Base-by-base conservation (phyloP, 2,888 invertebrate genomes). In the Caenorhabditis sulstoni region DNA sequence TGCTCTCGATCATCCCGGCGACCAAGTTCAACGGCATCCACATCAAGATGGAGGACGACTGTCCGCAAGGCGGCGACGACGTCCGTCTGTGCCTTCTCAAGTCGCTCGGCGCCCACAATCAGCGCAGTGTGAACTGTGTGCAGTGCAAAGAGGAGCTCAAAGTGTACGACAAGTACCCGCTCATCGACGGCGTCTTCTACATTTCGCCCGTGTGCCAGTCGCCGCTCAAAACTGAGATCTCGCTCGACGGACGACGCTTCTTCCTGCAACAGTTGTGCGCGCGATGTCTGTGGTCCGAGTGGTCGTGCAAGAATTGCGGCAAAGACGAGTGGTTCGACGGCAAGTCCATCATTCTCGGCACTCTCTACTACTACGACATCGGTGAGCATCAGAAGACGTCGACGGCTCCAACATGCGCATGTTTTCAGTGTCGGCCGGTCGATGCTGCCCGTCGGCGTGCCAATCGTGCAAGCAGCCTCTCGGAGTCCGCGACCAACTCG, bases 11-110 rank as follows among this genome's bases (percentile, higher is more conserved):
- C 87, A 93, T 98, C 90, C 97, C 97, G 86, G 94, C 94, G 92
- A 94, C 95, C 91, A 97, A 97, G 93, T 94, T 96, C 91, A 98
- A 98, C 93, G 96, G 97, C 90, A 97, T 97, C 93, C 96, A 97
- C 93, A 97, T 98, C 91, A 97, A 97, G 95, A 96, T 97, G 93
- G 97, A 98, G 92, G 97, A 98, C 91, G 97, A 98, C 91, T 96
- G 96, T 82, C 96, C 96, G 92, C 96, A 96, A 91, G 97, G 97
- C 89, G 97, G 97, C 92, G 98, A 98, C 91, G 98, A 98, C 91
- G 97, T 96, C 58, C 94, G 97, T 86, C 94, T 95, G 90, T 97
- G 97, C 93, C 95, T 98, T 88, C 93, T 98, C 90, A 96, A 96
- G 79, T 96, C 96, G 50, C 92, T 98, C 90, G 96, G 96, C 81